Evolutionary conservation across 1,140 invertebrate genomes (phyloP), one percentile per base, ranked within the genome.

Genomic region (Antheraea mylitta): DNA sequence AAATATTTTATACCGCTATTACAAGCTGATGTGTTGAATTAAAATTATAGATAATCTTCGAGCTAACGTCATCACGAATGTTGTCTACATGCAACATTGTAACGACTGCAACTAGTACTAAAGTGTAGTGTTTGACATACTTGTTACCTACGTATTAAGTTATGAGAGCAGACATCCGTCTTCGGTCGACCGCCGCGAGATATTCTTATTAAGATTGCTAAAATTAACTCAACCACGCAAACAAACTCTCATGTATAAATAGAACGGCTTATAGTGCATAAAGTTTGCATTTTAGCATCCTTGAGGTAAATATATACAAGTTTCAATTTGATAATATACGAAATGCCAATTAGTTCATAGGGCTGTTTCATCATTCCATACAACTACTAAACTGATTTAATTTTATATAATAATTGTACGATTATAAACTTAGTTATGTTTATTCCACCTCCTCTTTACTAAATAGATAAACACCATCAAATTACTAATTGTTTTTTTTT

Each of bases 121-220:
- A 9, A 8, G 11, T 11, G 11, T 11, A 42, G 38, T 42, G 11
- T 42, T 42, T 42, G 45, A n/a, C 45, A 61, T 61, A 61, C 18
- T 61, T 61, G 18, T 19, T 19, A 36, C 18, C 10, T 61, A 61
- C 59, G 18, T 60, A 71, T 68, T 73, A 67, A 69, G 59, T 70
- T 70, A 73, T 74, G 59, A 70, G 64, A 73, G 58, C 73, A 67
- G 67, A 69, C 64, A 69, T 65, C 67, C 71, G 65, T 68, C 68
- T 67, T 63, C 66, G 61, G 66, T 61, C 72, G 73, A 64, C 69
- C 68, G 74, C 73, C 71, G 72, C 74, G 73, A 78, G 72, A 73
- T 76, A 79, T 78, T 82, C 77, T 75, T 76, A 82, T 82, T 78
- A 82, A 80, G 72, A 71, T 72, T 67, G 78, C 78, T 82, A 82